phyloP scores from a whole-genome alignment of 2,113 vertebrate genomes.

The Mormyrus iriodes region DNA sequence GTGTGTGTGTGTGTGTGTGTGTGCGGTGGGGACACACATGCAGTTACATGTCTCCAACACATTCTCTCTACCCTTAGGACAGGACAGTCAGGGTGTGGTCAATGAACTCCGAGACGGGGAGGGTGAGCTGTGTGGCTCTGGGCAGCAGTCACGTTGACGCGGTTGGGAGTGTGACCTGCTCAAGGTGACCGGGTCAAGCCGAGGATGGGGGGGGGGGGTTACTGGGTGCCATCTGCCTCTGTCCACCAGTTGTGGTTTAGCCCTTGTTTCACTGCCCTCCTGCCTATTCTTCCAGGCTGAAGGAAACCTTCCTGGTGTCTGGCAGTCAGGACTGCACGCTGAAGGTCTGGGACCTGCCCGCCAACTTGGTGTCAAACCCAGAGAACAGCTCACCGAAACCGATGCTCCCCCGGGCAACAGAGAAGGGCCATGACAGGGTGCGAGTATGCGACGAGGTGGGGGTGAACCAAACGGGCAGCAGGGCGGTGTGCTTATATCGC shows the following conservation, averaged over 20 bases:
- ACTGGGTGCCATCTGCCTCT: not conserved
- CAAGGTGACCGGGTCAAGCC: constrained; percentile 64
- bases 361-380: constrained; percentile 39
- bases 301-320: constrained; percentile 77
- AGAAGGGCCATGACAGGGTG: constrained; percentile 81
- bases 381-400: constrained; percentile 25
- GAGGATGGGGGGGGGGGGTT: not conserved
- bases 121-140: constrained; percentile 73
- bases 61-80: constrained; percentile 62
- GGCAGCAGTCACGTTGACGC: constrained; percentile 75
- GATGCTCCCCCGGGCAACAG: constrained; percentile 66
- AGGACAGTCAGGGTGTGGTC: constrained; percentile 78
- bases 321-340: constrained; percentile 92
- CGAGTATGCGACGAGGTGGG: not conserved
- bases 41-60: not conserved
- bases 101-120: constrained; percentile 65
- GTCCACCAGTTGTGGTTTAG: not conserved
- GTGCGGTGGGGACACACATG: not conserved
- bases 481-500: not conserved
- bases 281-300: constrained; percentile 62
- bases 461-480: not conserved
- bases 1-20: no score
- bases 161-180: constrained; percentile 79
- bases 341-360: constrained; percentile 83
- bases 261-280: not conserved